Evolutionary conservation across 2,888 invertebrate genomes (phyloP).

Genomic region (Eulithis prunata): DNA sequence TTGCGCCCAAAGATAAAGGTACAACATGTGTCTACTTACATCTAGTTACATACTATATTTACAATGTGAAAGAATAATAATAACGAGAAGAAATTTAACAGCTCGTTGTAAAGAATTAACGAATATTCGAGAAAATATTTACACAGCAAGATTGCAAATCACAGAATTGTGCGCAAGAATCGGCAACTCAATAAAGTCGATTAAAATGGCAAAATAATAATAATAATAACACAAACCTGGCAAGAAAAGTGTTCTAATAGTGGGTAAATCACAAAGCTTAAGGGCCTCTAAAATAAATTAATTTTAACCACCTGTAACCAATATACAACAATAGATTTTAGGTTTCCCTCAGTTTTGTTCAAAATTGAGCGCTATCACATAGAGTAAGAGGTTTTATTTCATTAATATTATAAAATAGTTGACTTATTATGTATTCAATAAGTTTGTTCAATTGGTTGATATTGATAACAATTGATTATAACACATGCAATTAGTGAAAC

Average conservation of each 20-base stretch:
- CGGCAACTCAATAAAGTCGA: slow-evolving; percentile 36
- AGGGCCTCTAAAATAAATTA: slow-evolving; percentile 5
- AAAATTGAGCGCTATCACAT: slow-evolving; percentile 14
- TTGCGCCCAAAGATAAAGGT: slow-evolving; percentile 74
- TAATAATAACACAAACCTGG: slow-evolving; percentile 41
- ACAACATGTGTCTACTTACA: slow-evolving; percentile 81
- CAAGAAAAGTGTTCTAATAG: slow-evolving; percentile 35
- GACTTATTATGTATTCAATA: slow-evolving; percentile 21
- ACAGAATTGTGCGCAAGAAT: slow-evolving; percentile 73
- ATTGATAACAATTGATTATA: slow-evolving; percentile 21
- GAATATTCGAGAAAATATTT: slow-evolving; percentile 79
- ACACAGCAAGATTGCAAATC: slow-evolving; percentile 80
- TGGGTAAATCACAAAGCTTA: slow-evolving; percentile 27
- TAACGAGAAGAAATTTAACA: slow-evolving; percentile 64
- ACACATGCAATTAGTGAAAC: slow-evolving; percentile 19
- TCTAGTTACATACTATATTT: slow-evolving; percentile 73
- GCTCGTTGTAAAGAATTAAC: slow-evolving; percentile 77
- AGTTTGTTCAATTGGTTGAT: slow-evolving; percentile 35
- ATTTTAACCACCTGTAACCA: slow-evolving; percentile 17
- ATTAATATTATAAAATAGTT: slow-evolving; percentile 9
- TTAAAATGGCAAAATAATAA: slow-evolving; percentile 24
- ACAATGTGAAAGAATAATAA: slow-evolving; percentile 72
- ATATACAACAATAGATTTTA: slow-evolving; percentile 21
- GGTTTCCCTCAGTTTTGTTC: slow-evolving; percentile 13
- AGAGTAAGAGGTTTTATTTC: slow-evolving; percentile 11